Percentiles rank a stretch among this genome's conserved stretches.
These are phyloP conservation scores for Thymelicus acteon DNA, from an alignment of 2,888 invertebrate genomes.

Conservation along the genomic window DNA sequence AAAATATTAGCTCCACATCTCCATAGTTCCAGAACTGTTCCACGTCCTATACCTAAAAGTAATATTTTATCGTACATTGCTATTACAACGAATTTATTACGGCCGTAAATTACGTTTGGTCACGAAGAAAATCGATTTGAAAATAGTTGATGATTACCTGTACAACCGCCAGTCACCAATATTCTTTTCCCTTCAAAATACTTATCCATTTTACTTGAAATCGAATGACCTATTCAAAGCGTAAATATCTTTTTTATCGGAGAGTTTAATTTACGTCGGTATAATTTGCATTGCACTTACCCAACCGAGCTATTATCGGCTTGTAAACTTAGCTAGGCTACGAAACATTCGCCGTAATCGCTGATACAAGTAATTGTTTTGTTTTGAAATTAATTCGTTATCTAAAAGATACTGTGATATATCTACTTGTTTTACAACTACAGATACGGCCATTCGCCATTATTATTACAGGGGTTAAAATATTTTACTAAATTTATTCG, in stretches of 20 bases:
- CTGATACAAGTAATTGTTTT: slow-evolving; percentile 1
- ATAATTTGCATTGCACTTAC: not conserved
- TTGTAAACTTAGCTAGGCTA: not conserved
- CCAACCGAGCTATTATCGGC: not conserved
- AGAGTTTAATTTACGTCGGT: not conserved
- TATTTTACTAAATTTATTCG: too few relatives aligned
- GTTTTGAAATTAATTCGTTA: not conserved
- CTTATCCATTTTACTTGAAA: slow-evolving; percentile 61
- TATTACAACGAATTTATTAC: not conserved
- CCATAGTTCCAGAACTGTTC: slow-evolving; percentile 87
- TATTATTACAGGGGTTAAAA: too few relatives aligned
- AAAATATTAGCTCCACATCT: slow-evolving; percentile 89
- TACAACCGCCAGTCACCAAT: slow-evolving; percentile 94
- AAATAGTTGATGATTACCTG: slow-evolving; percentile 81
- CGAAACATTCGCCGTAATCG: slow-evolving; percentile 8
- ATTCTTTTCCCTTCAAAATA: slow-evolving; percentile 89
- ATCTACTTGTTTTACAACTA: too few relatives aligned
- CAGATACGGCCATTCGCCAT: too few relatives aligned
- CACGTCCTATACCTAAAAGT: slow-evolving; percentile 88
- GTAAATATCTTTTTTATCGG: slow-evolving; percentile 9
- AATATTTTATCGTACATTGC: not conserved
- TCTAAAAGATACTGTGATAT: not conserved
- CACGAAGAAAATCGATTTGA: not conserved
- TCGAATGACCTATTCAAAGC: not conserved
- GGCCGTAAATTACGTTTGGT: not conserved